Percentiles rank a stretch among this genome's conserved stretches.
These are phyloP conservation scores for Anolis sagrei DNA, from an alignment of 2,113 vertebrate genomes.

Conservation along the genomic window DNA sequence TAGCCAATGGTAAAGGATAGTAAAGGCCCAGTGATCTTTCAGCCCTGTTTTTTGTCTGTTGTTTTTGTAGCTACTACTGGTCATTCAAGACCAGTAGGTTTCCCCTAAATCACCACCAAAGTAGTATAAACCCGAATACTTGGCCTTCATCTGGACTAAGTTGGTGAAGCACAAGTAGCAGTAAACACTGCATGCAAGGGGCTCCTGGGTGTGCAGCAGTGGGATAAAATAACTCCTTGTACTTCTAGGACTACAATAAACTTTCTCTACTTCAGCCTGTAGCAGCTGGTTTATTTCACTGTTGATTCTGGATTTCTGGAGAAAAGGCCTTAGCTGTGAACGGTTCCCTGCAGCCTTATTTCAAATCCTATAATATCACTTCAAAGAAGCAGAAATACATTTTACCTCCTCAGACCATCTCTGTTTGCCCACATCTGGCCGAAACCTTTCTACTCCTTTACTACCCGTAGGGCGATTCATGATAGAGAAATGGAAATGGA, in stretches of 20 bases:
- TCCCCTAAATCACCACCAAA: conserved; percentile 30
- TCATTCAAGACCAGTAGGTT: conserved; percentile 43
- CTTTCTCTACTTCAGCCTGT: conserved; percentile 67
- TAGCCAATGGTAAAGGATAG: background rate
- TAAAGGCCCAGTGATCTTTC: background rate
- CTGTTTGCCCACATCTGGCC: conserved; percentile 67
- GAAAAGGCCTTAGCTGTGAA: conserved; percentile 72
- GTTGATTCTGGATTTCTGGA: conserved; percentile 76
- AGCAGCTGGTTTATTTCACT: conserved; percentile 79
- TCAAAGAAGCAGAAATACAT: conserved; percentile 80
- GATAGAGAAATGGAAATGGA: conserved; percentile 80
- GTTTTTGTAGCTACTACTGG: background rate
- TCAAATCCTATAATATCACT: conserved; percentile 79
- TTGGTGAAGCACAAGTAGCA: background rate
- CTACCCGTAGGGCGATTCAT: conserved; percentile 75
- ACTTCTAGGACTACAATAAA: conserved; percentile 62
- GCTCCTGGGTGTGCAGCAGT: conserved; percentile 38
- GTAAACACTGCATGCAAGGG: conserved; percentile 39
- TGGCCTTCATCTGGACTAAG: background rate
- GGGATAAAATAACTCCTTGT: conserved; percentile 53
- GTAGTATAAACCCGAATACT: background rate
- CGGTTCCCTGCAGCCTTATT: conserved; percentile 79
- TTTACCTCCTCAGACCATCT: conserved; percentile 77
- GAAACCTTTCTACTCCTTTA: conserved; percentile 69
- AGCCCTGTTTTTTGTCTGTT: background rate